phyloP scores from a whole-genome alignment of 64 coral and sea anemone genomes.

The Porites australiensis region DNA sequence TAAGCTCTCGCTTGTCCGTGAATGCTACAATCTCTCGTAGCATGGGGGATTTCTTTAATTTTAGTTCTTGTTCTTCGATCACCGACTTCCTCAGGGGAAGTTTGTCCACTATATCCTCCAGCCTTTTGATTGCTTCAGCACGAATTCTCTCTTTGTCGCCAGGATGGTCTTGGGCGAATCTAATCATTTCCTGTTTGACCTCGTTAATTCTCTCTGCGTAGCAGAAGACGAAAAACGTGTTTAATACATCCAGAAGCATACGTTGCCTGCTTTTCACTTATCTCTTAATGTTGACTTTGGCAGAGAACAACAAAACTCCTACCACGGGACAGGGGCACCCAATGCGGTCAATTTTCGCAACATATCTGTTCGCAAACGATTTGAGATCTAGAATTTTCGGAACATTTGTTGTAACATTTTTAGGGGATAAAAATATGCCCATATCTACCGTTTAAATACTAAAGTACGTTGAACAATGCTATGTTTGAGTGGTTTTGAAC shows the following conservation, averaged over 20 bases:
- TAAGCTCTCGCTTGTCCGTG: slow-evolving; percentile 62
- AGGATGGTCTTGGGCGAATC: slow-evolving; percentile 83
- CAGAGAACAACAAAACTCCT: too few species aligned
- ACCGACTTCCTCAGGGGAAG: slow-evolving; percentile 74
- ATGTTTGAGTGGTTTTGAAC: too few species aligned
- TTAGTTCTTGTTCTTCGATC: slow-evolving; percentile 73
- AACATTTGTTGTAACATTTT: too few species aligned
- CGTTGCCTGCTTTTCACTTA: too few species aligned
- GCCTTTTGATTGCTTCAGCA: slow-evolving; percentile 71
- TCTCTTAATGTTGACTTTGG: too few species aligned
- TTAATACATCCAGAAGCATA: background rate
- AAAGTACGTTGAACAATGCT: too few species aligned
- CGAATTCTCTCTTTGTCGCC: slow-evolving; percentile 82
- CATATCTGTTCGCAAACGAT: too few species aligned
- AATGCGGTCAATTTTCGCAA: too few species aligned
- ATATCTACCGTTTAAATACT: too few species aligned
- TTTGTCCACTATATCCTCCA: slow-evolving; percentile 86
- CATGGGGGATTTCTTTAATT: slow-evolving; percentile 83
- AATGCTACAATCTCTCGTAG: slow-evolving; percentile 74
- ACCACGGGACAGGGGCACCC: too few species aligned
- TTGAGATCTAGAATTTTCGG: too few species aligned
- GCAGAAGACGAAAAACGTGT: background rate
- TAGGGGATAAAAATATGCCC: too few species aligned
- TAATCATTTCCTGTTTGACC: slow-evolving; percentile 83
- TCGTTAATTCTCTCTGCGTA: slow-evolving; percentile 77